These are phyloP conservation scores for Lasioglossum morio DNA, from an alignment of 2,888 invertebrate species.

Conservation along the genomic window DNA sequence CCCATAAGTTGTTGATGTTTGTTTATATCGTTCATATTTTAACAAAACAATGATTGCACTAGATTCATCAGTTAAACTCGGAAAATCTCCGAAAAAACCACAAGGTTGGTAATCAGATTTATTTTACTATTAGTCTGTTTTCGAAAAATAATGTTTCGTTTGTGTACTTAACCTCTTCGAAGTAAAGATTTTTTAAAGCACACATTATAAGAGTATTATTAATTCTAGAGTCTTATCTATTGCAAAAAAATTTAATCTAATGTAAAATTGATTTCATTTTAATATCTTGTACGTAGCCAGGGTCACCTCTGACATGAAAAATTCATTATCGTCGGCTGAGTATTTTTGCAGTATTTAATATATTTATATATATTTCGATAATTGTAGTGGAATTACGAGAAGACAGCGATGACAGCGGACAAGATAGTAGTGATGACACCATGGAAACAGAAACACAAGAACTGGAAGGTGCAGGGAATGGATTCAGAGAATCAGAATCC, in stretches of 20 bases:
- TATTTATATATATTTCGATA: neutral
- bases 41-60: constrained; percentile 39
- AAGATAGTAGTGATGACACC: neutral
- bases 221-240: neutral
- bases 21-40: constrained; percentile 4
- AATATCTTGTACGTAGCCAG: neutral
- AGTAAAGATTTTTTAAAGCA: neutral
- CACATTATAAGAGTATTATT: neutral
- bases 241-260: neutral
- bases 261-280: neutral
- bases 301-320: neutral
- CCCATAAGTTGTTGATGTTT: constrained; percentile 1
- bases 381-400: constrained; percentile 32
- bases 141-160: neutral
- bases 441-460: constrained; percentile 20
- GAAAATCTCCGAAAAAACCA: constrained; percentile 19
- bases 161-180: constrained; percentile 17
- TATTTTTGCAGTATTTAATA: neutral
- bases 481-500: neutral
- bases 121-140: neutral
- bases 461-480: constrained; percentile 15
- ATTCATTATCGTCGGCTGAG: neutral
- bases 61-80: constrained; percentile 21
- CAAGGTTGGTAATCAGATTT: constrained; percentile 28
- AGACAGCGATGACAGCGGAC: constrained; percentile 24